Percentiles rank a stretch among this genome's conserved stretches.
phyloP scores from a whole-genome alignment of 2,888 invertebrate genomes.

The Drosophila percnosoma region DNA sequence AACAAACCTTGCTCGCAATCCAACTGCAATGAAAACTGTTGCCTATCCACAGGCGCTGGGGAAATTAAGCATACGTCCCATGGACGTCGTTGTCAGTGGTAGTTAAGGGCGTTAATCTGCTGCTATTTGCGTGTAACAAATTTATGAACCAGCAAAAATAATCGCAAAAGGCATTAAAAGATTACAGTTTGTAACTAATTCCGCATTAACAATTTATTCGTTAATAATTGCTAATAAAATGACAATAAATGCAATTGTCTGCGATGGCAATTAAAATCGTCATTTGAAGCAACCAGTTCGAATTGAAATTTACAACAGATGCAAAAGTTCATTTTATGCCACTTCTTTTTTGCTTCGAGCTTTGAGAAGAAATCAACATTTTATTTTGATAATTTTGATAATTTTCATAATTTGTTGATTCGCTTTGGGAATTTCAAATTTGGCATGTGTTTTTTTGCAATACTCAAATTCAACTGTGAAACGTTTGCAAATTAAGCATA shows the following conservation, averaged over 20 bases:
- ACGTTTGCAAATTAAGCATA: neutral
- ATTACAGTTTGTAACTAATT: conserved; percentile 8
- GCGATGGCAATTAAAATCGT: conserved; percentile 9
- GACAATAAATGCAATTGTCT: conserved; percentile 23
- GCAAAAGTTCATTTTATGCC: neutral
- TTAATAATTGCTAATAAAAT: conserved; percentile 10
- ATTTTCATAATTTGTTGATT: neutral
- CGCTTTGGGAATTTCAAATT: neutral
- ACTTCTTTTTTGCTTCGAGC: neutral
- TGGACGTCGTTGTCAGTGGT: neutral
- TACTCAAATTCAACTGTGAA: neutral
- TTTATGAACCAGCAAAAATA: conserved; percentile 23
- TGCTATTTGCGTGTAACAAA: conserved; percentile 9
- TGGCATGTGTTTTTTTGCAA: neutral
- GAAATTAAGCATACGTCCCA: conserved; percentile 38
- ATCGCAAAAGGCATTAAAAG: conserved; percentile 1
- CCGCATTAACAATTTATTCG: conserved; percentile 27
- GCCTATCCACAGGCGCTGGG: conserved; percentile 12
- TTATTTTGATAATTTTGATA: too few relatives aligned
- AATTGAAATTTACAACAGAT: neutral
- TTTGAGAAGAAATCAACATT: neutral
- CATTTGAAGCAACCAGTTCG: conserved; percentile 6
- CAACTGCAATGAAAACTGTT: neutral
- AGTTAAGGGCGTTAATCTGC: conserved; percentile 17
- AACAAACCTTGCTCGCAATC: neutral